Base-by-base conservation (phyloP, 2,797 vertebrate species). In the Pipistrellus nathusii region DNA sequence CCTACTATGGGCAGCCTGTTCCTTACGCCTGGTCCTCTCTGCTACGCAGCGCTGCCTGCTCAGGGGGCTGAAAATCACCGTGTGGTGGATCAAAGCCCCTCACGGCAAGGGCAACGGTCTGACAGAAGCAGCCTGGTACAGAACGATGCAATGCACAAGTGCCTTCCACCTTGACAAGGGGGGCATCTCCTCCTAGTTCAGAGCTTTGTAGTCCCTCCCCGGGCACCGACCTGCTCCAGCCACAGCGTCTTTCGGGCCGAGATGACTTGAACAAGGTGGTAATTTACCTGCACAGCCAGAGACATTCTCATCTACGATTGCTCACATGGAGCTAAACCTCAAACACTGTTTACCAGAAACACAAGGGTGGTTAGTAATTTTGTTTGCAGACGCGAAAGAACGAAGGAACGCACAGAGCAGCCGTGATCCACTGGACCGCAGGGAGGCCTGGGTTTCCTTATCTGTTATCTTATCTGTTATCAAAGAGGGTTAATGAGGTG, bases 331-430 rank as follows among this genome's bases (percentile, higher is more conserved):
- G 84, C 1, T 90, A 95, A 96, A 95, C 84, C 75, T 95, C 87
- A 92, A 90, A 89, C 85, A 94, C 55, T 84, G 77, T 94, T 96
- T 96, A 93, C 80, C 85, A 90, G 90, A 91, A 72, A 72, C 6
- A 92, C 75, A 66, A 66, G 44, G 30, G 83, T 38, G 88, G 88
- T 32, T 80, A 95, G 94, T 84, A 77, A 96, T 95, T 97, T 94
- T 80, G 81, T 95, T 92, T 93, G 89, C 93, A 95, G 96, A 94
- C 90, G 57, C 0, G 2, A 57, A 25, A 12, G 0, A 87, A 94
- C 9, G 23, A 57, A 25, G 25, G 0, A 87, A 94, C 9, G 23
- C 8, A 15, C 11, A 44, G 66, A 94, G 38, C 11, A 9, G 18
- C 77, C 41, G 0, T 55, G 77, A 95, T 46, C 78, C 32, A 55